phyloP scores from a whole-genome alignment of 2,888 invertebrate genomes.

The Chloroclystis v-ata region DNA sequence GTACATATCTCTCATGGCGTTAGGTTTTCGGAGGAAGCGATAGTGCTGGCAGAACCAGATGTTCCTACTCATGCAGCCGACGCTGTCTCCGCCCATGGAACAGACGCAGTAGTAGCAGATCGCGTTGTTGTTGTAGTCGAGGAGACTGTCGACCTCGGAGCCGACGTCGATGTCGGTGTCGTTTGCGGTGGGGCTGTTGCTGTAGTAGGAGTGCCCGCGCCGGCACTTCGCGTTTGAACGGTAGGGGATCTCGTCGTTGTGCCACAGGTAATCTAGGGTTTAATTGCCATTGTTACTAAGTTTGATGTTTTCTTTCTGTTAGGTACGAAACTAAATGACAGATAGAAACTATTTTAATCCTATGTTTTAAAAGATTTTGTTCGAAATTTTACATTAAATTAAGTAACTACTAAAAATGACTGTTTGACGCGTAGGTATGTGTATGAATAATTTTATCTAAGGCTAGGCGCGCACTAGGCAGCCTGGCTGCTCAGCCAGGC shows the following conservation, averaged over 20 bases:
- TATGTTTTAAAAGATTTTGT: too few species aligned
- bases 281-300: not conserved
- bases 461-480: too few species aligned
- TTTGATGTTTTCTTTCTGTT: too few species aligned
- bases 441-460: too few species aligned
- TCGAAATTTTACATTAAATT: too few species aligned
- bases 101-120: constrained; percentile 61
- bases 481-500: too few species aligned
- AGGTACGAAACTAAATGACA: too few species aligned
- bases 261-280: constrained; percentile 62
- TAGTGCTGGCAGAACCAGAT: constrained; percentile 56
- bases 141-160: constrained; percentile 40
- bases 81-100: constrained; percentile 34
- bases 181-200: constrained; percentile 48
- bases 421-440: too few species aligned
- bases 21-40: constrained; percentile 35
- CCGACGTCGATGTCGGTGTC: constrained; percentile 48
- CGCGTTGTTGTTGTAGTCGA: constrained; percentile 42
- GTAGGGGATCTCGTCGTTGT: constrained; percentile 66
- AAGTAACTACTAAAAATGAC: too few species aligned
- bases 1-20: constrained; percentile 42
- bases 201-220: constrained; percentile 58
- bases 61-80: constrained; percentile 46
- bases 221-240: constrained; percentile 45
- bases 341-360: too few species aligned